Evolutionary conservation across 2,797 vertebrate species (phyloP), one percentile per base, ranked within the genome.

Genomic region (Poeciliopsis presidionis): DNA sequence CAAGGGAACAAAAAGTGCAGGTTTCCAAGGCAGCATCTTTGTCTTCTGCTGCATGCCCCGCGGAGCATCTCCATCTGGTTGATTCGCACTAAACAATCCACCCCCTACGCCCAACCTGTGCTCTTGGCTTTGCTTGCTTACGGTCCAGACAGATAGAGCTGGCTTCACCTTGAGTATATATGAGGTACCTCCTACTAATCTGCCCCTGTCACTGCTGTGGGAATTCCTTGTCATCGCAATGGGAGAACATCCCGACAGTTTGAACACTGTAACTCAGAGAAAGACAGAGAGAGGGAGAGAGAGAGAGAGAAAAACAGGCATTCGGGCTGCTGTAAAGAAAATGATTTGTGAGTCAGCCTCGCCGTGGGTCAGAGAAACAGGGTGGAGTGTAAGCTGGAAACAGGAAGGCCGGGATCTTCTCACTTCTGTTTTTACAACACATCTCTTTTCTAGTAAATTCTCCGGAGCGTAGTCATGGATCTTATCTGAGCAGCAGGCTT

Each of bases 1-100:
- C 83, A 78, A 86, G 85, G 72, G 77, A 83, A 76, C 45, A 76
- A 85, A 81, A 57, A 30, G 46, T 87, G 82, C 83, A 81, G 81
- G 77, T 85, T 87, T 89, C 86, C 72, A 30, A 81, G 83, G 86
- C 80, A 76, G 79, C 85, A 63, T 79, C 79, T 46, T 79, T 20
- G 80, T 87, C 81, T 79, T 84, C 79, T 84, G 87, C 72, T 49
- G 22, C 59, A 22, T 85, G 74, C 85, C 90, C 90, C 81, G 74
- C 63, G 80, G 87, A 81, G 89, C 86, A 41, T 81, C 86, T 91
- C 92, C 90, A 92, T 91, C 93, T 93, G 92, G 86, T 83, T 78
- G 77, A 85, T 82, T 86, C 84, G 79, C 88, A 72, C 87, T 82
- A 25, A 82, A 83, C 75, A 81, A 76, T 83, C 79, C 79, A 9